phyloP scores from a whole-genome alignment of 2,797 vertebrate species.

The Microchirus variegatus region DNA sequence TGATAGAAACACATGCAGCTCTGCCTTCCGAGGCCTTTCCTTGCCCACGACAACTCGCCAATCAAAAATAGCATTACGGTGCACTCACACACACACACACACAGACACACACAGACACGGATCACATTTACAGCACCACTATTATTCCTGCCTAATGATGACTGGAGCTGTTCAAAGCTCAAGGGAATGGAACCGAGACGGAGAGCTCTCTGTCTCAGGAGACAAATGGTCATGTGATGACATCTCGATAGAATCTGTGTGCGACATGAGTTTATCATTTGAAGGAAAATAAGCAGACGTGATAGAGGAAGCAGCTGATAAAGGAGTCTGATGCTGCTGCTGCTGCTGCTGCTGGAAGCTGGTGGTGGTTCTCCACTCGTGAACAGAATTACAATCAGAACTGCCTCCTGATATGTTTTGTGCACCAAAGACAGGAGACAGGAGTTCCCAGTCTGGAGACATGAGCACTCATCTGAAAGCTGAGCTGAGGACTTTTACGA shows the following conservation, averaged over 20 bases:
- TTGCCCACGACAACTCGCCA: constrained; percentile 36
- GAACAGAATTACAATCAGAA: constrained; percentile 62
- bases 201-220: constrained; percentile 19
- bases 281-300: background rate
- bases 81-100: too few relatives aligned
- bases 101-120: constrained; percentile 5
- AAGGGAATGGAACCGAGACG: constrained; percentile 1
- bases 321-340: constrained; percentile 11
- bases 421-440: constrained; percentile 20
- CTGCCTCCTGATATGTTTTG: constrained; percentile 23
- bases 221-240: constrained; percentile 3
- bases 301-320: constrained; percentile 6
- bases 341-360: constrained; percentile 8
- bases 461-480: constrained; percentile 11
- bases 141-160: constrained; percentile 36
- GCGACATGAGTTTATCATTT: background rate
- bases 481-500: constrained; percentile 3
- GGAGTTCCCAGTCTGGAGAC: constrained; percentile 10
- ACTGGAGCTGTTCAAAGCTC: constrained; percentile 10
- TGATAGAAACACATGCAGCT: constrained; percentile 21
- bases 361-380: constrained; percentile 41
- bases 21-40: constrained; percentile 18
- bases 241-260: background rate
- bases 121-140: constrained; percentile 11
- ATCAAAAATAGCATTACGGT: constrained; percentile 50